A percentile compares a stretch with the other conserved stretches of the same genome.
phyloP scores from a whole-genome alignment of 2,113 vertebrate genomes.

The Calcarius ornatus region DNA sequence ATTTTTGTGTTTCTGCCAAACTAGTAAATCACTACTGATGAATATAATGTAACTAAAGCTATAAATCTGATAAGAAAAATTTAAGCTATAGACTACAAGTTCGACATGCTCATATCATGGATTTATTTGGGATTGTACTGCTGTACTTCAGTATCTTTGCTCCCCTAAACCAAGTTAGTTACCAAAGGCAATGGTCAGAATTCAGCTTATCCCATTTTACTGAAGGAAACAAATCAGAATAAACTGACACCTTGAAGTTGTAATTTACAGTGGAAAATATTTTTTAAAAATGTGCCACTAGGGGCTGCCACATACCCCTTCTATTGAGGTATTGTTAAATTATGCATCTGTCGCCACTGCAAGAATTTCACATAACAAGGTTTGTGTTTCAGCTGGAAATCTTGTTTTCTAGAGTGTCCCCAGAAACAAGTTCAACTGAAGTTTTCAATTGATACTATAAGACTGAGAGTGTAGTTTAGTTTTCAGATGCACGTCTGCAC shows the following conservation, averaged over 20 bases:
- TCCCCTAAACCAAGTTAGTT: not conserved
- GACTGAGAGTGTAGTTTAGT: not conserved
- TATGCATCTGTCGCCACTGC: not conserved
- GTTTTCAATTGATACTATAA: not conserved
- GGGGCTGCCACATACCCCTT: slow-evolving; percentile 54
- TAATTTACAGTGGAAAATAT: not conserved
- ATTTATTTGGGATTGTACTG: not conserved
- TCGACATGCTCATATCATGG: not conserved
- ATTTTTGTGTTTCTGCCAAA: not conserved
- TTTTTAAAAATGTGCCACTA: slow-evolving; percentile 31
- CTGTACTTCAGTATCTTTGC: not conserved
- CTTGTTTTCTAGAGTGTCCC: not conserved
- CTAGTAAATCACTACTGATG: not conserved
- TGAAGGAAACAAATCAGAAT: not conserved
- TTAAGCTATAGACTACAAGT: not conserved
- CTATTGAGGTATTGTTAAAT: not conserved
- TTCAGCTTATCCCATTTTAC: not conserved
- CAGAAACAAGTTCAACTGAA: not conserved
- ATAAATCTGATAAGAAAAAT: not conserved
- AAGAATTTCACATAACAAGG: not conserved
- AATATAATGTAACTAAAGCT: not conserved
- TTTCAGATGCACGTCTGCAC: not conserved
- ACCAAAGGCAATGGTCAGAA: not conserved
- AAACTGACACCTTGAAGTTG: not conserved
- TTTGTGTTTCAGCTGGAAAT: not conserved